A percentile compares a stretch with the other conserved stretches of the same genome.
These are phyloP conservation scores for Steinernema feltiae DNA, from an alignment of 1,140 invertebrate species.

Conservation along the genomic window DNA sequence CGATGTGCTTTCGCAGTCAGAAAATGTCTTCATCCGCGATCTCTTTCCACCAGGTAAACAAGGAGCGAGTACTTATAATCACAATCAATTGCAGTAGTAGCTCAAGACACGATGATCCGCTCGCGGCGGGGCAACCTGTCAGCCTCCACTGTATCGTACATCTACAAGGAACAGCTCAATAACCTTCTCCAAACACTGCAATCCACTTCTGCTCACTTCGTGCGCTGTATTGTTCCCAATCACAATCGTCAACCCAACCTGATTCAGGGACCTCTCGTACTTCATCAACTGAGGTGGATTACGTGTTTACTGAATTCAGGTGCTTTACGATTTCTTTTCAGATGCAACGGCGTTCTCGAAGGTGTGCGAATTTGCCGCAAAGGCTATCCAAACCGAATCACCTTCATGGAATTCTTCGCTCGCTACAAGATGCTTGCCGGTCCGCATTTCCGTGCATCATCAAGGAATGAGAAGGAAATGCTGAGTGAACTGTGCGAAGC, in stretches of 20 bases:
- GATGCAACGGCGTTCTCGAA: constrained; percentile 76
- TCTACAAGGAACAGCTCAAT: constrained; percentile 49
- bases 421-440: constrained; percentile 59
- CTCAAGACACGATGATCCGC: constrained; percentile 25
- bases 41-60: constrained; percentile 26
- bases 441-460: not conserved
- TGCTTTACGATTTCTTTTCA: constrained; percentile 22
- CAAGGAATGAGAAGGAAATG: constrained; percentile 12
- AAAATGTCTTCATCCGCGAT: constrained; percentile 26
- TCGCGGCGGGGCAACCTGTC: constrained; percentile 40
- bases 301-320: not conserved
- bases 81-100: not conserved
- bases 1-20: constrained; percentile 69
- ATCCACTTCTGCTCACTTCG: constrained; percentile 51
- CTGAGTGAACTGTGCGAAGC: constrained; percentile 26
- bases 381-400: constrained; percentile 87
- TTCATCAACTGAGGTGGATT: constrained; percentile 85
- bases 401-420: constrained; percentile 81
- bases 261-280: constrained; percentile 86
- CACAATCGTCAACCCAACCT: constrained; percentile 83
- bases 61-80: not conserved
- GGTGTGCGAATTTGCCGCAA: constrained; percentile 88
- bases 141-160: constrained; percentile 39
- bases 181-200: constrained; percentile 47
- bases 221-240: constrained; percentile 96